A percentile compares a stretch with the other conserved stretches of the same genome.
These are phyloP conservation scores for Petrolisthes cinctipes DNA, from an alignment of 2,888 invertebrate genomes.

Conservation along the genomic window DNA sequence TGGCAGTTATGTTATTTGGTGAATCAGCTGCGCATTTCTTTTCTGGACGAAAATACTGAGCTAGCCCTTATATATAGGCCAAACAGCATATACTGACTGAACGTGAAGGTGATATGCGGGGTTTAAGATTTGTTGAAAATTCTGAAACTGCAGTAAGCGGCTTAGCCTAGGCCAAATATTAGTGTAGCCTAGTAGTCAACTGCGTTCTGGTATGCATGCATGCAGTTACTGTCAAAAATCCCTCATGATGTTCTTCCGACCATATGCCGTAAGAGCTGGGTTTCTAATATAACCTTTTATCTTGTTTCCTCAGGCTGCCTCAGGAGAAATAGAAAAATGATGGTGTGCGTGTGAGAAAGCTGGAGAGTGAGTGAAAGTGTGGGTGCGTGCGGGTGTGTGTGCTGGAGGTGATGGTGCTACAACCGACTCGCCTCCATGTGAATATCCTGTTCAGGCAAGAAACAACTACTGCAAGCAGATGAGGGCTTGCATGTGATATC, in stretches of 20 bases:
- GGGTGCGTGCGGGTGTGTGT: slow-evolving; percentile 3
- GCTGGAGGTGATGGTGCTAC: not conserved
- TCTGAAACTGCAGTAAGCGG: not conserved
- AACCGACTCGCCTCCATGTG: not conserved
- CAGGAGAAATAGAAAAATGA: not conserved
- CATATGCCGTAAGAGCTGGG: not conserved
- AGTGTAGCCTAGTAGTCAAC: no score
- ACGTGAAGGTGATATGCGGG: not conserved
- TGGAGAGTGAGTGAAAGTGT: not conserved
- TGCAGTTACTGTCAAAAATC: no score
- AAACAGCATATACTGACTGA: not conserved
- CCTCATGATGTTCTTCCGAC: not conserved
- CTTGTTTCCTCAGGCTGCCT: not conserved
- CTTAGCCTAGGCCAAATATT: no score
- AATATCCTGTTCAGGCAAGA: not conserved
- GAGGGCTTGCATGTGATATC: no score
- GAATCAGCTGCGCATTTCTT: no score
- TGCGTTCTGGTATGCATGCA: no score
- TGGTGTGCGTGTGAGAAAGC: not conserved
- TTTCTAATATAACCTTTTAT: not conserved
- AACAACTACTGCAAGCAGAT: not conserved
- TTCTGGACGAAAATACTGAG: no score
- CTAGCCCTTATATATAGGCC: no score
- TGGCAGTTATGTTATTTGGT: no score
- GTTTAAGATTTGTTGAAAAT: not conserved